phyloP scores from a whole-genome alignment of 2,113 vertebrate genomes.

The Leptosomus discolor region DNA sequence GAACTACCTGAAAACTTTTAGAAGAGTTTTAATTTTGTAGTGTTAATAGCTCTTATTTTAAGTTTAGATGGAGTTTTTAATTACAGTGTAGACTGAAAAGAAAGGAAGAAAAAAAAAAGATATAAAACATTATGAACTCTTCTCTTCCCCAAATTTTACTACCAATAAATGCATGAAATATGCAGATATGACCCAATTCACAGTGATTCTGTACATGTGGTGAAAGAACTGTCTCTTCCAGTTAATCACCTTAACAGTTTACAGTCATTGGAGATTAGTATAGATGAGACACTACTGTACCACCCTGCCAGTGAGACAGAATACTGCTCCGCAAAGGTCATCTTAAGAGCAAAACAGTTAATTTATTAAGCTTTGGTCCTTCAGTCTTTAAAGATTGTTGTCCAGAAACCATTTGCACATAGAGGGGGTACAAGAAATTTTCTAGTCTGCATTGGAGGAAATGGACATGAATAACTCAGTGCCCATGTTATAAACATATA shows the following conservation, averaged over 20 bases:
- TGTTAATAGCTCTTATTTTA: background rate
- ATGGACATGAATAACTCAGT: background rate
- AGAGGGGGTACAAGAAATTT: background rate
- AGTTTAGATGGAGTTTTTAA: background rate
- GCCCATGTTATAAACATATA: background rate
- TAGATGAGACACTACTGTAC: background rate
- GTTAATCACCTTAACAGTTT: conserved; percentile 48
- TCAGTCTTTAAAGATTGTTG: background rate
- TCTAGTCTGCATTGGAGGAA: background rate
- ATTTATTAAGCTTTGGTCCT: background rate
- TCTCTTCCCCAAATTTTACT: background rate
- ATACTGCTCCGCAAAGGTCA: background rate
- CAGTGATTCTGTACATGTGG: background rate
- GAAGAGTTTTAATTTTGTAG: background rate
- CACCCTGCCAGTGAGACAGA: background rate
- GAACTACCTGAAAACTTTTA: background rate
- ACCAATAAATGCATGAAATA: background rate
- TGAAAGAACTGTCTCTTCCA: conserved; percentile 31
- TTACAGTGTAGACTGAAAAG: background rate
- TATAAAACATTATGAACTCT: background rate
- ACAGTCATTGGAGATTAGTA: conserved; percentile 16
- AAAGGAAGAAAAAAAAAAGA: background rate
- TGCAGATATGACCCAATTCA: background rate
- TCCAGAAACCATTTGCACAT: background rate
- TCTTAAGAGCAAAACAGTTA: background rate